Evolutionary conservation across 2,888 invertebrate species (phyloP), one percentile per base, ranked within the genome.

Genomic region (Philopedon plagiatum): DNA sequence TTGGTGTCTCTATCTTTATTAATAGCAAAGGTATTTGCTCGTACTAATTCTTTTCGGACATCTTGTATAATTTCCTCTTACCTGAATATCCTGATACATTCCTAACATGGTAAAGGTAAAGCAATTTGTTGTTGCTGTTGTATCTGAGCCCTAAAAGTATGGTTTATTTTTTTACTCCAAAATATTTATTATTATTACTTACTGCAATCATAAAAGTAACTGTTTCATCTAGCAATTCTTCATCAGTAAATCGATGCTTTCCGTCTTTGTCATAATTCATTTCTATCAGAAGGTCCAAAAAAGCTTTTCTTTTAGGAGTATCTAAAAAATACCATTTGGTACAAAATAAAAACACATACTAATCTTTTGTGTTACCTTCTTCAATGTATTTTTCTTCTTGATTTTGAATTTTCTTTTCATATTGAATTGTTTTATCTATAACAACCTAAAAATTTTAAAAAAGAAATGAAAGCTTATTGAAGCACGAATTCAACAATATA

Each of bases 161-260:
- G n/a, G n/a, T n/a, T n/a, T n/a, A n/a, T 9, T 18, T n/a, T n/a
- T n/a, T n/a, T n/a, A n/a, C n/a, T n/a, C n/a, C n/a, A n/a, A 58
- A 34, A 58, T 37, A 37, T 13, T 58, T n/a, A 39, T 39, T 19
- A 9, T 34, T 13, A 19, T 32, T 18, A 5, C 88, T 87, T 29
- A 89, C 90, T 18, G 90, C 90, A 11, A 89, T 80, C 63, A 87
- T 86, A 68, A 90, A 84, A 0, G 89, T 89, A 61, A 89, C 82
- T 0, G 90, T 86, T 82, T 90, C 90, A 76, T 90, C 89, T 66
- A 88, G 82, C 1, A 91, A 76, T 75, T 91, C 89, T 34, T 85
- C 77, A 75, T 89, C 85, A 0, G 86, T 88, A 41, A 88, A 88
- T 4, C 21, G 26, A 21, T 61, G 15, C 11, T 87, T 87, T 0